Conservation (phyloP, 2,113 vertebrate species). For the Rhea pennata region DNA sequence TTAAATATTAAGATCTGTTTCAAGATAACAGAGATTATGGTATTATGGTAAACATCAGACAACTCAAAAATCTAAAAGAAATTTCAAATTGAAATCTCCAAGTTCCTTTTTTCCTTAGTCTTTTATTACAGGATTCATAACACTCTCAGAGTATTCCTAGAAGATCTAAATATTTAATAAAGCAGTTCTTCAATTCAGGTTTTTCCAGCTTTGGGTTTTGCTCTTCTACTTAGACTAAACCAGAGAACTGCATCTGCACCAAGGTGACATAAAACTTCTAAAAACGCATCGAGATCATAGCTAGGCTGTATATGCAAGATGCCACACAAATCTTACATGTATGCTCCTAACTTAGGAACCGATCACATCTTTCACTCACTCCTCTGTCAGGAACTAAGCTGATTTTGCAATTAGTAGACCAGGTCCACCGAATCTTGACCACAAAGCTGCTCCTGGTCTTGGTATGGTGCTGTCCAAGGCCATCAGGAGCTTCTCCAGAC, state of each 20-base stretch:
- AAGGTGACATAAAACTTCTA: neutral
- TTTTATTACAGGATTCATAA: neutral
- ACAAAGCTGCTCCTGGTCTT: neutral
- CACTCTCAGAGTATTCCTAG: neutral
- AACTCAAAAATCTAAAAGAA: neutral
- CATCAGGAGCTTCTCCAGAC: neutral
- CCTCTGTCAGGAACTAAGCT: neutral
- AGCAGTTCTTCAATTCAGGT: neutral
- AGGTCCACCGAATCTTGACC: neutral
- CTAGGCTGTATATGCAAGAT: neutral
- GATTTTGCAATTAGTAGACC: neutral
- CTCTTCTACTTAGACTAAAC: neutral
- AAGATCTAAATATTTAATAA: neutral
- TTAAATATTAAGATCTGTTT: neutral
- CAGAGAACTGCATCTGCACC: neutral
- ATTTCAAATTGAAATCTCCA: neutral
- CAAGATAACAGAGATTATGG: neutral
- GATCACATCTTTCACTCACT: neutral
- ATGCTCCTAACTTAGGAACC: neutral
- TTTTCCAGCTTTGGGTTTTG: neutral
- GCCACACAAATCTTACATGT: accelerated
- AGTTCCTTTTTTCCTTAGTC: neutral
- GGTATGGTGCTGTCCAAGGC: neutral
- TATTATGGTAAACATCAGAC: neutral
- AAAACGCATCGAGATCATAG: neutral